These are phyloP conservation scores for Xanthorhoe spadicearia DNA, from an alignment of 2,888 invertebrate species.

Conservation along the genomic window DNA sequence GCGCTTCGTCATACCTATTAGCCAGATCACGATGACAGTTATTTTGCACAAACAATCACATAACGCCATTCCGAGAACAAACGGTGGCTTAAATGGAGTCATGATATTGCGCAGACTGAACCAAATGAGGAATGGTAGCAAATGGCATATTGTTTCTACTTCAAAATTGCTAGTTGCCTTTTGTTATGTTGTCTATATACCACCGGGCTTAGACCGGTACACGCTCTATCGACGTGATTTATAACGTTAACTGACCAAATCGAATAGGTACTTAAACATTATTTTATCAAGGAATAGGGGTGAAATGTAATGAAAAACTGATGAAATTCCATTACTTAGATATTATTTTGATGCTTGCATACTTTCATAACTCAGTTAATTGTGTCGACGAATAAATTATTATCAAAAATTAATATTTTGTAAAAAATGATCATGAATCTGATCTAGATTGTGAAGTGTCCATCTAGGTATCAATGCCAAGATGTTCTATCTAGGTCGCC, in stretches of 20 bases:
- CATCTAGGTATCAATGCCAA: constrained; percentile 11
- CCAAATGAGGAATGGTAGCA: constrained; percentile 19
- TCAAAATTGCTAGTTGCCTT: not conserved
- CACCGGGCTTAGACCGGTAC: too few relatives aligned
- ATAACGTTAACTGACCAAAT: too few relatives aligned
- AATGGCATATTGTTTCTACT: constrained; percentile 39
- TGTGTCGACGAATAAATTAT: too few relatives aligned
- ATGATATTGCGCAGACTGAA: constrained; percentile 29
- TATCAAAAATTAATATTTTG: too few relatives aligned
- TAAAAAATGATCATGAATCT: not conserved
- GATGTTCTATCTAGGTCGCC: constrained; percentile 29
- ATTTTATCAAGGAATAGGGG: too few relatives aligned
- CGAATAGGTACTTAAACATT: too few relatives aligned
- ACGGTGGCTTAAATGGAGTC: constrained; percentile 13
- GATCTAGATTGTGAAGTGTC: not conserved
- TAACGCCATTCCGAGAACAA: constrained; percentile 14
- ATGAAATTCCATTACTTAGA: too few relatives aligned
- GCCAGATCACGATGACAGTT: constrained; percentile 8
- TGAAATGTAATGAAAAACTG: too few relatives aligned
- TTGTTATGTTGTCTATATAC: too few relatives aligned
- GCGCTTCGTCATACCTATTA: not conserved
- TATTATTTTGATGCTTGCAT: too few relatives aligned
- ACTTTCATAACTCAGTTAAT: too few relatives aligned
- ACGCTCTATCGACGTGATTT: too few relatives aligned
- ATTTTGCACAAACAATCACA: constrained; percentile 23